Evolutionary conservation across 2,113 vertebrate species (phyloP), one percentile per base, ranked within the genome.

Genomic region (Panurus biarmicus): DNA sequence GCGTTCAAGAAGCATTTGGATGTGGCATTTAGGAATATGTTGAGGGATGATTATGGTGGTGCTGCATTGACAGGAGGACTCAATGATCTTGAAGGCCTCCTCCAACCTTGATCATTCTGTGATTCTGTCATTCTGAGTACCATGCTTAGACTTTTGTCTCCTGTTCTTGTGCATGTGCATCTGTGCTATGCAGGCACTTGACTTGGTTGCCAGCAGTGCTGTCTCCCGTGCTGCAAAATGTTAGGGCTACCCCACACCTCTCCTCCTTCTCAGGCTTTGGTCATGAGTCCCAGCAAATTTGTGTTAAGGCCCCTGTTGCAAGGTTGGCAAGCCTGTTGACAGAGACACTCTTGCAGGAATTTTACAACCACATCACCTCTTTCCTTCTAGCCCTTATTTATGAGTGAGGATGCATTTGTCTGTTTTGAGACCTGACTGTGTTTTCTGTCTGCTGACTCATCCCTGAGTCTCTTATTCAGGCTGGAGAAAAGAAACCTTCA

Each of bases 231-330:
- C 18, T 75, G 29, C 14, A 14, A 90, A 50, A 10, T 19, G 2
- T 45, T 58, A 71, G 14, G 31, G 25, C 26, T 9, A 42, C 5
- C 5, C 28, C 29, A n/a, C 7, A 24, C 12, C 26, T 60, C 9
- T 72, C 7, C 29, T 84, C 40, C 29, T 53, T 28, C 44, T 35
- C 26, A 45, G 24, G 23, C 20, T 71, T 82, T 71, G 36, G 15
- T 53, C 26, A 19, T 1, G 2, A 64, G 28, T 62, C 33, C 35
- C 62, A 67, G 33, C 5, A 88, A 75, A 77, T 35, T 26, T 57
- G 19, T 0, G 2, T 78, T 50, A 85, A 53, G 72, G 13, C 14
- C 23, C 3, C 25, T 0, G 0, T n/a, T 4, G 3, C 1, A 4
- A 58, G 9, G 8, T 5, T 82, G 47, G 23, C 22, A 75, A 50